Percentiles rank a stretch among this genome's conserved stretches.
phyloP scores from a whole-genome alignment of 2,113 vertebrate genomes.

The Spermophilus dauricus region DNA sequence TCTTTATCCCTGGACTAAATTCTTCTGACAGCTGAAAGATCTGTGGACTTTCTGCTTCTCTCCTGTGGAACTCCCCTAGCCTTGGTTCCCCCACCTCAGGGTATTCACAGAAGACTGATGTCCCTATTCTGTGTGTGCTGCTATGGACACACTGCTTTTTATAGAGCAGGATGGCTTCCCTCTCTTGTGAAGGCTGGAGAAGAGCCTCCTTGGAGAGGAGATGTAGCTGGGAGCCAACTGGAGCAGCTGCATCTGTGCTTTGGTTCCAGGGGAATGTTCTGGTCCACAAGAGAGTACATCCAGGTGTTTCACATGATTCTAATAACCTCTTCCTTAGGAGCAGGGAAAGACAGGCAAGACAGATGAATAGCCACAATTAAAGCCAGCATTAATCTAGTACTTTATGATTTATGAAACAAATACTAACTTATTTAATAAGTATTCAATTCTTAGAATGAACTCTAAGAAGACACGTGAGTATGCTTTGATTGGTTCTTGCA shows the following conservation, averaged over 20 bases:
- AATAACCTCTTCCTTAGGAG: not conserved
- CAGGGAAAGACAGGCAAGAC: not conserved
- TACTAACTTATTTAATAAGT: not conserved
- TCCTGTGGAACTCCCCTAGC: not conserved
- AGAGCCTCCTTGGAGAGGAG: not conserved
- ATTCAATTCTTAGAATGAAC: not conserved
- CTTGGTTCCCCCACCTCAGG: not conserved
- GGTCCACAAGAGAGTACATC: not conserved
- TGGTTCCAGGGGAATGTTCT: conserved; percentile 29
- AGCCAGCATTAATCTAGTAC: not conserved
- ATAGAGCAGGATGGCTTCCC: not conserved
- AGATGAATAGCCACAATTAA: not conserved
- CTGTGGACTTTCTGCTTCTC: conserved; percentile 30
- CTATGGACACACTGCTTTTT: not conserved
- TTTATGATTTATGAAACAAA: not conserved
- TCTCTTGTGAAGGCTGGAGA: not conserved
- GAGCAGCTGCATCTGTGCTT: conserved; percentile 4
- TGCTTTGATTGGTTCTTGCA: not conserved
- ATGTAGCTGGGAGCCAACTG: not conserved
- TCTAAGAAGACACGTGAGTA: not conserved
- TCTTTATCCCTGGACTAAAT: not conserved
- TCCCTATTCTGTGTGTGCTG: not conserved
- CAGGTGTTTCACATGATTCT: not conserved
- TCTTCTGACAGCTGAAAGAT: not conserved
- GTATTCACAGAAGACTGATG: not conserved